These are phyloP conservation scores for Seira musarum DNA, from an alignment of 2,888 invertebrate species.

Conservation along the genomic window DNA sequence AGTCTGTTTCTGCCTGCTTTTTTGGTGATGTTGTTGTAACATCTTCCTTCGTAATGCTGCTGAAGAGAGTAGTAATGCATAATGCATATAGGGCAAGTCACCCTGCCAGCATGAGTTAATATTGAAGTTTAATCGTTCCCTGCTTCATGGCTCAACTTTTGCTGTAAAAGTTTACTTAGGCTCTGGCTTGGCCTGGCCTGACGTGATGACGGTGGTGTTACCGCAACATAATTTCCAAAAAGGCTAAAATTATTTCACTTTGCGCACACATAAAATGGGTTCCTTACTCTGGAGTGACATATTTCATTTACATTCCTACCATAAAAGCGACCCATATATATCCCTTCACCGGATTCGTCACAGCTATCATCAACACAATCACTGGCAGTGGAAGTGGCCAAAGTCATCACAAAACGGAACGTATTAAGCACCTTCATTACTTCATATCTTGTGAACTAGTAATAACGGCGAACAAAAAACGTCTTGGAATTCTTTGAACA, in stretches of 20 bases:
- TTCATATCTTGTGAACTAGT: too few relatives aligned
- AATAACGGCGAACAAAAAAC: too few relatives aligned
- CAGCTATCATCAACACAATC: not conserved
- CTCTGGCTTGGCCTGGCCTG: too few relatives aligned
- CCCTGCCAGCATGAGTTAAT: not conserved
- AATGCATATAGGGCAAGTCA: conserved; percentile 11
- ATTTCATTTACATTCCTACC: too few relatives aligned
- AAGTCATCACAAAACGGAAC: conserved; percentile 12
- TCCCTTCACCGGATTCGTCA: not conserved
- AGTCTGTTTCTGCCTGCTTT: not conserved
- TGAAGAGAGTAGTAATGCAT: not conserved
- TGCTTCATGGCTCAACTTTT: not conserved
- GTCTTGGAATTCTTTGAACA: too few relatives aligned
- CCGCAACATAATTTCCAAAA: not conserved
- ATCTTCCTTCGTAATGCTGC: not conserved
- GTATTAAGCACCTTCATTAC: not conserved
- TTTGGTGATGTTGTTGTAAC: too few relatives aligned
- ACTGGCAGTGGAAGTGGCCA: not conserved
- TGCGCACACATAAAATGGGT: not conserved
- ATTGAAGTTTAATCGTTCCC: conserved; percentile 21
- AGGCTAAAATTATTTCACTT: not conserved
- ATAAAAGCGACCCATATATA: not conserved
- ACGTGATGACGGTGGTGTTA: too few relatives aligned
- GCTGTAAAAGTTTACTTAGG: not conserved
- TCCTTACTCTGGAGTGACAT: too few relatives aligned